These are phyloP conservation scores for Benthosema pterotum DNA, from an alignment of 2,797 vertebrate genomes.

Conservation along the genomic window DNA sequence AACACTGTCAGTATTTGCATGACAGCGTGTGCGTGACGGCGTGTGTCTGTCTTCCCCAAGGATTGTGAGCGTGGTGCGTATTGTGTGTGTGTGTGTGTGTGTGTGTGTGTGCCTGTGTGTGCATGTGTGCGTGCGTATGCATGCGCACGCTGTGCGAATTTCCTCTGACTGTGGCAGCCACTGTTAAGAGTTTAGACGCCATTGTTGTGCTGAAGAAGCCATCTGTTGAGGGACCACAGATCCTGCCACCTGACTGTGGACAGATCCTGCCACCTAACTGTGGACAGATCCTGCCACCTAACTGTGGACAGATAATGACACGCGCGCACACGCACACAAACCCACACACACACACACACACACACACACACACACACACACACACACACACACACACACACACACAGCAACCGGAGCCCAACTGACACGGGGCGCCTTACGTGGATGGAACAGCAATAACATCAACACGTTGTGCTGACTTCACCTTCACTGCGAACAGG, in stretches of 20 bases:
- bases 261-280: too few relatives aligned
- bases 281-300: too few relatives aligned
- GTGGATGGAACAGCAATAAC: too few relatives aligned
- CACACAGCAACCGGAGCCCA: neutral
- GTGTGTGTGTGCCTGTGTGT: neutral
- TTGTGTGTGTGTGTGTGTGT: neutral
- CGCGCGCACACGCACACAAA: neutral
- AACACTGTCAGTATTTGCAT: neutral
- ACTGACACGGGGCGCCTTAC: too few relatives aligned
- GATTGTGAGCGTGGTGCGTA: neutral
- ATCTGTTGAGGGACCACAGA: constrained; percentile 66
- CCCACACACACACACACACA: neutral
- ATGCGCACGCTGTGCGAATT: constrained; percentile 8
- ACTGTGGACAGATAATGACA: too few relatives aligned
- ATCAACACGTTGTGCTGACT: too few relatives aligned
- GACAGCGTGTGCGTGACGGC: neutral
- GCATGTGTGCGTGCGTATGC: constrained; percentile 12
- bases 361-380: neutral
- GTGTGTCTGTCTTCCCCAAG: neutral
- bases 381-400: neutral
- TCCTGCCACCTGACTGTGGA: constrained; percentile 37
- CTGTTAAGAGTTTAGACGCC: constrained; percentile 49
- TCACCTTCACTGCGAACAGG: too few relatives aligned
- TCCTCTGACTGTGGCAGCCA: constrained; percentile 39
- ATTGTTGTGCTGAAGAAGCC: constrained; percentile 68